Percentiles rank a stretch among this genome's conserved stretches.
phyloP scores from a whole-genome alignment of 2,888 invertebrate genomes.

The Crioceris asparagi region DNA sequence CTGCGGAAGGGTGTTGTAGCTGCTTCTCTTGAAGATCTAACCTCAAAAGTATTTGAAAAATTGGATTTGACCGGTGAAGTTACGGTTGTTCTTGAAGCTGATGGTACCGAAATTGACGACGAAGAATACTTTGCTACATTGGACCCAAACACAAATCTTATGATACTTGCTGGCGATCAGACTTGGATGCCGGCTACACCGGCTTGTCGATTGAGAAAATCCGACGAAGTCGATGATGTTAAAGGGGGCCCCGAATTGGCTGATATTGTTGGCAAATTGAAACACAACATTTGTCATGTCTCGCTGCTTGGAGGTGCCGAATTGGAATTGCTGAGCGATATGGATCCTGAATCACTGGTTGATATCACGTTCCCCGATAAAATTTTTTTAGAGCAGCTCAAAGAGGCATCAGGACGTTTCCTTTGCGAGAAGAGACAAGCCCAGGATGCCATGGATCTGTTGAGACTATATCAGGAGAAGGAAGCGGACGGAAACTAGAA shows the following conservation, averaged over 20 bases:
- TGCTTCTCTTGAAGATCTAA: constrained; percentile 64
- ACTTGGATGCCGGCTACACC: constrained; percentile 61
- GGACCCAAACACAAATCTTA: constrained; percentile 76
- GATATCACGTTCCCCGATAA: constrained; percentile 65
- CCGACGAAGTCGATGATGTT: constrained; percentile 32
- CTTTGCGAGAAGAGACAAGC: constrained; percentile 76
- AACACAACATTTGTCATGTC: constrained; percentile 74
- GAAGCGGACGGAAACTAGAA: constrained; percentile 16
- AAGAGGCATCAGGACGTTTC: constrained; percentile 64
- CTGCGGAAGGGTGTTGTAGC: constrained; percentile 77
- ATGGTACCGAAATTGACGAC: constrained; percentile 92
- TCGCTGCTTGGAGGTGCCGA: constrained; percentile 76
- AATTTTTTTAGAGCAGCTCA: constrained; percentile 67
- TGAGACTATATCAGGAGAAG: constrained; percentile 57
- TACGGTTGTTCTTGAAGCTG: constrained; percentile 78
- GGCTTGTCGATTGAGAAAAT: constrained; percentile 48
- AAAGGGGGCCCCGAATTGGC: constrained; percentile 52
- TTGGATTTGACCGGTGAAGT: constrained; percentile 53
- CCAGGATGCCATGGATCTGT: constrained; percentile 75
- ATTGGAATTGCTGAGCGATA: constrained; percentile 73
- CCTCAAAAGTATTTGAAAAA: constrained; percentile 64
- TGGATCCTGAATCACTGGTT: constrained; percentile 80
- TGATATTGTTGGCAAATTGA: constrained; percentile 65
- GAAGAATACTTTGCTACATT: constrained; percentile 90
- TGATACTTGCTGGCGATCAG: constrained; percentile 63